Percentiles rank a stretch among this genome's conserved stretches.
phyloP scores from a whole-genome alignment of 2,113 vertebrate genomes.

The Synchiropus splendidus region DNA sequence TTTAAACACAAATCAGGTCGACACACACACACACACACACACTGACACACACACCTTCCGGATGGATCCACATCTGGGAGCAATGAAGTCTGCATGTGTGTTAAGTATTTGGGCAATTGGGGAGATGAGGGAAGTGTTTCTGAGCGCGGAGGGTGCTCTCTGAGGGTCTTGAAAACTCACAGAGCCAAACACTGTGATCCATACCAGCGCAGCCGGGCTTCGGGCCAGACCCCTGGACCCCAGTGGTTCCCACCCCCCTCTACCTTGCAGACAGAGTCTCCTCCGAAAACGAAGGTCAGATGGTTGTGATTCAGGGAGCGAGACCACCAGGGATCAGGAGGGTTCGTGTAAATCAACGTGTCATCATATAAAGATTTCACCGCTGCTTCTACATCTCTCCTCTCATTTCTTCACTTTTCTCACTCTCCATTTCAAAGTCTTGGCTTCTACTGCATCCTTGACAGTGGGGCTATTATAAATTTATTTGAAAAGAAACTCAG shows the following conservation, averaged over 20 bases:
- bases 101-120: neutral
- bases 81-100: conserved; percentile 40
- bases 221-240: conserved; percentile 33
- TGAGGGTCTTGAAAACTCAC: conserved; percentile 10
- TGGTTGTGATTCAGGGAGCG: conserved; percentile 35
- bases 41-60: conserved; percentile 20
- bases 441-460: conserved; percentile 17
- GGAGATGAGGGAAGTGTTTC: conserved; percentile 46
- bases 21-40: conserved; percentile 18
- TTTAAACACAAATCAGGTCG: conserved; percentile 10
- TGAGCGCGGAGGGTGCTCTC: conserved; percentile 37
- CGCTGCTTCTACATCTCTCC: conserved; percentile 5
- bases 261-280: conserved; percentile 23
- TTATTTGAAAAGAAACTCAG: conserved; percentile 25
- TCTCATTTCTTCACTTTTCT: conserved; percentile 2
- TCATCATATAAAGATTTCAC: conserved; percentile 30
- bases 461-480: conserved; percentile 23
- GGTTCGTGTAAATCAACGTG: conserved; percentile 45
- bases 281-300: conserved; percentile 42
- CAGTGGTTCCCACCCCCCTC: conserved; percentile 23
- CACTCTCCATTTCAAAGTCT: no score
- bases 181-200: conserved; percentile 29
- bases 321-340: conserved; percentile 42
- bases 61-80: conserved; percentile 64
- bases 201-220: conserved; percentile 19